Evolutionary conservation across 2,888 invertebrate genomes (phyloP), one percentile per base, ranked within the genome.

Genomic region (Caenorhabditis sp.): DNA sequence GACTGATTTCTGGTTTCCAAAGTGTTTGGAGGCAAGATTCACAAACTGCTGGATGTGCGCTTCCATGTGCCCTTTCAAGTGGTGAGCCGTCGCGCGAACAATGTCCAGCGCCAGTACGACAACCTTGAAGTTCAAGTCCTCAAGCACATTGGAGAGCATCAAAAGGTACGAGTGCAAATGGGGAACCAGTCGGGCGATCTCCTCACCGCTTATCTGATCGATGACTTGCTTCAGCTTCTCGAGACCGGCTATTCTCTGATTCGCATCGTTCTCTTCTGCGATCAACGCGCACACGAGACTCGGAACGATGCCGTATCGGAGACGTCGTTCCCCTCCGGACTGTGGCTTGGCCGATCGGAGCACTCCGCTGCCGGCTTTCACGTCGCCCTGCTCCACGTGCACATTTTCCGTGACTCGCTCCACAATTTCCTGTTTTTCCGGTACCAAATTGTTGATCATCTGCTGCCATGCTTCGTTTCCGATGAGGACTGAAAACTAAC

Each of bases 101-200:
- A 91, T 90, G 78, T 91, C 91, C 48, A 91, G 86, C 6, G 90
- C 89, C 15, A 90, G 89, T 52, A 90, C 90, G 22, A 90, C 90
- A 17, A 91, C 90, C 68, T 91, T 91, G 80, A 91, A 91, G 85
- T 91, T 92, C 71, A 92, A 91, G 89, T 93, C 93, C 73, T 93
- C 92, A 35, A 93, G 91, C 20, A 92, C 87, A 55, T 90, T 89
- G 43, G 90, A 90, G 22, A 94, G 89, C 27, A 93, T 92, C 82
- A 92, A 91, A 66, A 94, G 90, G 75, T 93, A 91, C 27, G 92
- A 91, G 79, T 92, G 91, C 85, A 93, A 90, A 88, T 92, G 91
- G 2, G 93, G 92, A 84, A 92, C 91, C 53, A 93, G 90, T 91
- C 90, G 66, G 11, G 63, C 56, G 9, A 83, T 70, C 9, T 86